Evolutionary conservation across 1,140 invertebrate genomes (phyloP).

Genomic region (Heliconius himera): DNA sequence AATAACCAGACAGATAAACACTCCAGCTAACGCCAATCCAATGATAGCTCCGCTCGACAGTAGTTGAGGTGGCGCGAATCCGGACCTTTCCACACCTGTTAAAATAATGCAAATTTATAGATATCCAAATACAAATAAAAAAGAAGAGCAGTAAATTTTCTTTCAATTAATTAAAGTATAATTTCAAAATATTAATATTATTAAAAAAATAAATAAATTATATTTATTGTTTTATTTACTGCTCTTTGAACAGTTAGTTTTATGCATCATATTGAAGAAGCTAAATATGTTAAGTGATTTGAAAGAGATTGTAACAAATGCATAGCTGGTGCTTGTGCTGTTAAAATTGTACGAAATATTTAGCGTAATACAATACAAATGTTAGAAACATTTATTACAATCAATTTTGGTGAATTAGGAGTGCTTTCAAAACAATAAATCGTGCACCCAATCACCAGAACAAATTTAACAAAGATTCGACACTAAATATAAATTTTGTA

Average conservation of each 20-base stretch:
- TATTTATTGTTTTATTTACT: conserved; percentile 36
- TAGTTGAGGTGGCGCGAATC: conserved; percentile 79
- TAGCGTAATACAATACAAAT: conserved; percentile 9
- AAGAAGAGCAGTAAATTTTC: conserved; percentile 59
- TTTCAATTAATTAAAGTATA: not conserved
- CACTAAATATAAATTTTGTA: conserved; percentile 39
- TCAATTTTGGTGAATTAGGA: conserved; percentile 66
- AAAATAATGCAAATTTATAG: conserved; percentile 43
- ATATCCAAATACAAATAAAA: conserved; percentile 2
- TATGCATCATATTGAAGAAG: conserved; percentile 72
- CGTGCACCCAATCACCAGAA: conserved; percentile 78
- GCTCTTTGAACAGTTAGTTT: conserved; percentile 66
- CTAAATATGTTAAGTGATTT: conserved; percentile 71
- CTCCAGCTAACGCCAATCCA: conserved; percentile 87
- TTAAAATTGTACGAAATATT: conserved; percentile 10
- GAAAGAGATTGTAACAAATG: conserved; percentile 72
- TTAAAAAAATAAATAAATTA: conserved; percentile 18
- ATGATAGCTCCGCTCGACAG: conserved; percentile 90
- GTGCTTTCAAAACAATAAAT: conserved; percentile 74
- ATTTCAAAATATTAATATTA: conserved; percentile 25
- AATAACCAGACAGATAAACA: conserved; percentile 88
- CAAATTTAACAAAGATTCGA: conserved; percentile 45
- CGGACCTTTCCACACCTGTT: conserved; percentile 83
- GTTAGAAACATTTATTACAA: conserved; percentile 66
- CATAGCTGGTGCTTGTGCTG: conserved; percentile 43